Base-by-base conservation (phyloP, 2,113 vertebrate species). In the Pandion haliaetus region DNA sequence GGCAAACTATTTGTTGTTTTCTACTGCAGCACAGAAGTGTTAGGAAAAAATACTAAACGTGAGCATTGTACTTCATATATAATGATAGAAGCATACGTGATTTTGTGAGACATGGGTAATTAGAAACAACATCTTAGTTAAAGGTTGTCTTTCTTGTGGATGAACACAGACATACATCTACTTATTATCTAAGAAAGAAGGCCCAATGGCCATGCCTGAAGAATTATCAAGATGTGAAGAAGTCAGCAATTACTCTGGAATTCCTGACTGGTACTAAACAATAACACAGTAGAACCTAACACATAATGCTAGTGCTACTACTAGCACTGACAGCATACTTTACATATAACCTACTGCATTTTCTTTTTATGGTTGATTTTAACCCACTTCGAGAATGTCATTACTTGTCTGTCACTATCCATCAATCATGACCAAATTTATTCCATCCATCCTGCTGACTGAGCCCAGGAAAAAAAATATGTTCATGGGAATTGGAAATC, bases 111-210 rank as follows among this genome's bases (percentile, higher is more conserved):
- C 8, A 36, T 10, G 18, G 4, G 7, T 24, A 65, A 58, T 0
- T 25, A n/a, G 15, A 23, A 42, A 44, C 10, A 52, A 12, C 1
- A 3, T 13, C 26, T 44, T 26, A 38, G 14, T 36, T 66, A 72
- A 80, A 82, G 15, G 3, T 42, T n/a, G 6, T n/a, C 6, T 47
- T 67, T 74, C 20, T 38, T 34, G 1, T 29, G 19, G 17, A 40
- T 16, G 31, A 50, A 36, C 12, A 11, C 0, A 50, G 8, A 63
- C 8, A 9, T 15, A 69, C 0, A 1, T 6, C 28, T 73, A 10
- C 18, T 57, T 58, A 61, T 6, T 40, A 28, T 1, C 1, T 14
- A 55, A 54, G 8, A 84, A 83, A 44, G 11, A 6, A 81, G 81
- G 21, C 14, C 49, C 9, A 88, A 70, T 58, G 4, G 6, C 21